Evolutionary conservation across 2,797 vertebrate genomes (phyloP), one percentile per base, ranked within the genome.

Genomic region (Harpagifer antarcticus): DNA sequence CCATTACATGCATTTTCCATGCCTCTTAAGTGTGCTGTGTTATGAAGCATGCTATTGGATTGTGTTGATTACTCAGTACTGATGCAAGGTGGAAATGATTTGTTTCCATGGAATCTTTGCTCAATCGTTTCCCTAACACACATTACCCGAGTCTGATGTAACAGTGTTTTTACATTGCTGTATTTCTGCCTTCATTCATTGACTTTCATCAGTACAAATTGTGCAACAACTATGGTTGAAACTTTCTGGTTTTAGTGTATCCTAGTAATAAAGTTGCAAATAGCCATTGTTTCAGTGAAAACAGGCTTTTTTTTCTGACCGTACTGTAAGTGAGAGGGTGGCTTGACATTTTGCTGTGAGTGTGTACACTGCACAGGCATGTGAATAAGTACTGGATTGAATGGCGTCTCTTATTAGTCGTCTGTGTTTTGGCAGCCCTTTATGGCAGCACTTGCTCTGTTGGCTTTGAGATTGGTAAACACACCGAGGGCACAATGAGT

Each of bases 401-500:
- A 78, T 78, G 78, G 71, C 66, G 55, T 84, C 83, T 82, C 88
- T 89, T 85, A 86, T 88, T 76, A 76, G 63, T 78, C 81, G 67
- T 83, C 72, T 73, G 68, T 71, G 72, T 73, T 89, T 84, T 86
- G 82, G 87, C 82, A 76, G 81, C 55, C 43, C 76, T 82, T 80
- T 72, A 63, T 83, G 54, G 76, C 80, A 66, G 62, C 77, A 68
- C 76, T 82, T 71, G 78, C 53, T 83, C 68, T 74, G 53, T 72
- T 83, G 82, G 79, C 84, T 84, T 74, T 66, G 55, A 83, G 63
- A 77, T 63, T 45, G 60, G 72, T 80, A 83, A 74, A 88, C 74
- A 84, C 63, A 49, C 66, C 9, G 52, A 76, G 76, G 67, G 77
- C 62, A 73, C 60, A 31, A 45, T 42, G 68, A 62, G 74, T 40